Percentiles rank a stretch among this genome's conserved stretches.
These are phyloP conservation scores for Leptinotarsa rubiginosa DNA, from an alignment of 2,888 invertebrate species.

Conservation along the genomic window DNA sequence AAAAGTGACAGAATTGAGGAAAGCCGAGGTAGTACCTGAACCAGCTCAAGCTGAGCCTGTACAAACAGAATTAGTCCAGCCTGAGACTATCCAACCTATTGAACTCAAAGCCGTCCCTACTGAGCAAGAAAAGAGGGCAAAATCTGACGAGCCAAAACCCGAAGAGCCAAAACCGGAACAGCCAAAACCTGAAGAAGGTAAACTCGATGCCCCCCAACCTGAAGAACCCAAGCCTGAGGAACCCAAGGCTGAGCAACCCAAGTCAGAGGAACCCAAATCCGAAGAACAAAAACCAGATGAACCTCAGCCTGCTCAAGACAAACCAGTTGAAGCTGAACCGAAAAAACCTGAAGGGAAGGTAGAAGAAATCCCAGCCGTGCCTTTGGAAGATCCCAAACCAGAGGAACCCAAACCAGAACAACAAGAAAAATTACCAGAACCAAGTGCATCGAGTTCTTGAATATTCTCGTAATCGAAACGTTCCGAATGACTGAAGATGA, in stretches of 20 bases:
- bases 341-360: constrained; percentile 61
- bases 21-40: constrained; percentile 26
- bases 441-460: constrained; percentile 61
- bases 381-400: constrained; percentile 44
- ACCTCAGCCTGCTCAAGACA: constrained; percentile 34
- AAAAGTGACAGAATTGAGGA: constrained; percentile 49
- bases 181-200: constrained; percentile 29
- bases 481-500: constrained; percentile 54
- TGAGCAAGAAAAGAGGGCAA: constrained; percentile 48
- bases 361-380: constrained; percentile 19
- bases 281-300: constrained; percentile 36
- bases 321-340: constrained; percentile 47
- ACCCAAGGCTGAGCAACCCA: constrained; percentile 31
- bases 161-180: constrained; percentile 40
- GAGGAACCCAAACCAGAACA: constrained; percentile 44
- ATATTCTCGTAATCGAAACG: constrained; percentile 26
- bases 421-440: constrained; percentile 55
- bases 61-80: constrained; percentile 7
- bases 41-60: constrained; percentile 7
- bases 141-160: constrained; percentile 46
- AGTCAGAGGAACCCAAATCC: constrained; percentile 29
- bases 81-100: not conserved
- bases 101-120: constrained; percentile 19
- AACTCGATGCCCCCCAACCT: not conserved
- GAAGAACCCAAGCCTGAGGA: constrained; percentile 38